Conservation (phyloP, 2,113 vertebrate genomes). For the Nothocercus julius region DNA sequence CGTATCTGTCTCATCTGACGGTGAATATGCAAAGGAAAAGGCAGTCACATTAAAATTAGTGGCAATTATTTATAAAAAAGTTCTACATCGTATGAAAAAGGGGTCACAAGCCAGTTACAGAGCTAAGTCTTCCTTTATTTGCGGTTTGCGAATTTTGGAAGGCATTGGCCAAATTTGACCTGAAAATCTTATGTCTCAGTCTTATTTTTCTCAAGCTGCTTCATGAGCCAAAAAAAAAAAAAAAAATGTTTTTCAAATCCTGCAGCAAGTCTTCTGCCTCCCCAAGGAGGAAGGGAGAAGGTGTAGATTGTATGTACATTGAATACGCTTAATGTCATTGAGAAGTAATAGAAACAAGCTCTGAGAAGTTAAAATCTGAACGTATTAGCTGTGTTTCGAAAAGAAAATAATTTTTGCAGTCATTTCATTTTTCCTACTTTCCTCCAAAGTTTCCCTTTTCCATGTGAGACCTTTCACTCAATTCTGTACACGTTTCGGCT, state of each 20-base stretch:
- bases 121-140: background rate
- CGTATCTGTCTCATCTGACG: background rate
- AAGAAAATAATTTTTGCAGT: background rate
- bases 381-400: background rate
- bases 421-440: background rate
- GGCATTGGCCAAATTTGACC: background rate
- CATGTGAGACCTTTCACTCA: background rate
- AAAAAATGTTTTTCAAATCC: background rate
- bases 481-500: background rate
- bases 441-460: background rate
- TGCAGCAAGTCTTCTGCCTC: rapidly evolving
- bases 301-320: background rate
- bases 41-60: background rate
- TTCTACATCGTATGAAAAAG: background rate
- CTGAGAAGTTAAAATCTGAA: background rate
- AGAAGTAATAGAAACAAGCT: background rate
- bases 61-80: background rate
- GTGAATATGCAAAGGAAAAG: background rate
- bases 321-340: background rate
- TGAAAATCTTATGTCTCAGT: background rate
- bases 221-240: background rate
- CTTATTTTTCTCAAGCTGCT: background rate
- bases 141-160: background rate
- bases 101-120: background rate
- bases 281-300: background rate